Evolutionary conservation across 2,113 vertebrate species (phyloP).

Genomic region (Chaetodon trifascialis): DNA sequence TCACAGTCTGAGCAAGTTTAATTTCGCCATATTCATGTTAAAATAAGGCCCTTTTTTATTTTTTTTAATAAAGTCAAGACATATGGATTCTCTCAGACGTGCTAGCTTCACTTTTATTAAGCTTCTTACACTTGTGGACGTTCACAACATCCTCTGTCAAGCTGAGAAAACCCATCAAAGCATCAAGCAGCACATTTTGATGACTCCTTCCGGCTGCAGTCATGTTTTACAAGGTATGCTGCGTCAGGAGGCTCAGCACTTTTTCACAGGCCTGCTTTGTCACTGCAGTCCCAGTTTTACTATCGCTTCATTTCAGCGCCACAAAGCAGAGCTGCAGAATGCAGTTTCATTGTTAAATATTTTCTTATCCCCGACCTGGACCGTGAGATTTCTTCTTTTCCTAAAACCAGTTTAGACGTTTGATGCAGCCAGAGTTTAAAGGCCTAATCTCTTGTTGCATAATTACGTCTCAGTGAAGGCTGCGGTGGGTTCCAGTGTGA

Average conservation of each 20-base stretch:
- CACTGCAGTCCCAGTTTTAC: background rate
- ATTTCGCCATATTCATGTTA: background rate
- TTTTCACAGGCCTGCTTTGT: constrained; percentile 2
- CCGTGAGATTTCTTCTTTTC: background rate
- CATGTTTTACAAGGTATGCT: constrained; percentile 51
- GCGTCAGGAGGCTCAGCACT: constrained; percentile 24
- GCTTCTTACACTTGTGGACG: constrained; percentile 13
- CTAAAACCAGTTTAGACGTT: constrained; percentile 1
- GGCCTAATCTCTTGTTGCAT: constrained; percentile 24
- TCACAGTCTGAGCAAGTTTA: background rate
- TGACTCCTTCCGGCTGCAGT: constrained; percentile 24
- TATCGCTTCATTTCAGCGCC: background rate
- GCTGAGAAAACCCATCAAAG: constrained; percentile 55
- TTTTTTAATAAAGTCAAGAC: constrained; percentile 9
- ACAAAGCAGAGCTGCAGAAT: background rate
- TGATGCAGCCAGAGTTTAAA: constrained; percentile 20
- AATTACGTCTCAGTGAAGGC: constrained; percentile 49
- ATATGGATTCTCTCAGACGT: background rate
- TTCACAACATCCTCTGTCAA: constrained; percentile 50
- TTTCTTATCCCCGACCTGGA: background rate
- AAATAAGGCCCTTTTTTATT: background rate
- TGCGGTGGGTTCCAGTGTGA: constrained; percentile 46
- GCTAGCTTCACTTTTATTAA: constrained; percentile 5
- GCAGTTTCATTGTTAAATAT: background rate
- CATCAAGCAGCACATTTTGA: constrained; percentile 45